These are phyloP conservation scores for Campoletis raptor DNA, from an alignment of 2,888 invertebrate species.

Conservation along the genomic window DNA sequence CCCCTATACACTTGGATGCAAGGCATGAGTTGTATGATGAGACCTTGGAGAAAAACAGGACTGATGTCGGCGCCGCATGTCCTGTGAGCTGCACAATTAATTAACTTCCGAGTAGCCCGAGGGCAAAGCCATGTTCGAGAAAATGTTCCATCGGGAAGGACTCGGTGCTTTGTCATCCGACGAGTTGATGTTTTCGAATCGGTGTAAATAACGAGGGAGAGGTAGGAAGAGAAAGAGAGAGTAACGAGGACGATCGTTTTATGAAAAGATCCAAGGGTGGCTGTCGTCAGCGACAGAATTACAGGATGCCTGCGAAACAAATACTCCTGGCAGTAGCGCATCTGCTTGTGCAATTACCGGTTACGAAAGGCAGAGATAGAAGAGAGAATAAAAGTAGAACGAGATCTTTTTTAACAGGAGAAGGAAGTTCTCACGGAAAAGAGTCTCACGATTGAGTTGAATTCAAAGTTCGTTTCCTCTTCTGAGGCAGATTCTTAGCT, in stretches of 20 bases:
- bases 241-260: constrained; percentile 15
- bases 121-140: constrained; percentile 69
- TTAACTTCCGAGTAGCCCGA: constrained; percentile 76
- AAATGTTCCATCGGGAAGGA: constrained; percentile 66
- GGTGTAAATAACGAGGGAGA: constrained; percentile 74
- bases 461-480: constrained; percentile 61
- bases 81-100: constrained; percentile 72
- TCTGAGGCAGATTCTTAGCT: constrained; percentile 28
- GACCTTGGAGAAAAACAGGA: constrained; percentile 33
- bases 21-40: constrained; percentile 34
- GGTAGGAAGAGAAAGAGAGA: constrained; percentile 33
- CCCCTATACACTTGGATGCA: not conserved
- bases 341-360: constrained; percentile 21
- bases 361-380: constrained; percentile 11
- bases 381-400: not conserved
- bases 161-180: constrained; percentile 47
- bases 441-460: constrained; percentile 48
- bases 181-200: constrained; percentile 61
- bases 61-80: constrained; percentile 30
- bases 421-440: constrained; percentile 40
- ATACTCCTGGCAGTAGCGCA: constrained; percentile 19
- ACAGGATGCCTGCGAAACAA: constrained; percentile 16
- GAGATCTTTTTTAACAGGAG: constrained; percentile 32
- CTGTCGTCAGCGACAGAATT: constrained; percentile 47
- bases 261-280: constrained; percentile 42